A percentile compares a stretch with the other conserved stretches of the same genome.
Conservation (phyloP, 2,888 invertebrate genomes). For the Achlya flavicornis region DNA sequence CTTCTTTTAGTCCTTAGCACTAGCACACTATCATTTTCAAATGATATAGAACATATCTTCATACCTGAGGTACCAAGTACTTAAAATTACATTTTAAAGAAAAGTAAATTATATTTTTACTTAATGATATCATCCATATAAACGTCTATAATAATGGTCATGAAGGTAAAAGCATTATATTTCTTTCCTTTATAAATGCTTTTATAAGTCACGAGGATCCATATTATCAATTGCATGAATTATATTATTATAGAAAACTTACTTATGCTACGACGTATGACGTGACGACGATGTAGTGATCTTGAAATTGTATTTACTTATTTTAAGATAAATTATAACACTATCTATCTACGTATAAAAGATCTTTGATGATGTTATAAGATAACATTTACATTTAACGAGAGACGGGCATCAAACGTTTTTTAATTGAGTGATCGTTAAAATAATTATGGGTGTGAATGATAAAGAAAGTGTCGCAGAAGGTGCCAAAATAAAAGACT, state of each 20-base stretch:
- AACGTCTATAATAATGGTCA: too few relatives aligned
- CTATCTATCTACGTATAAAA: neutral
- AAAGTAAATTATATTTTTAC: too few relatives aligned
- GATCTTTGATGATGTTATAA: neutral
- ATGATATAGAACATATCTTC: too few relatives aligned
- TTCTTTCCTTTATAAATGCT: too few relatives aligned
- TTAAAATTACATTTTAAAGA: too few relatives aligned
- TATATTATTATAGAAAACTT: neutral
- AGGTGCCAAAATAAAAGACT: conserved; percentile 17
- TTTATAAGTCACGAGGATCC: too few relatives aligned
- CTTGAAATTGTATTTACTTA: neutral
- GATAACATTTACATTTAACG: neutral
- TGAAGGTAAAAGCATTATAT: too few relatives aligned
- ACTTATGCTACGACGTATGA: neutral
- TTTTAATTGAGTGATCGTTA: neutral
- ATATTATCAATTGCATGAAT: neutral
- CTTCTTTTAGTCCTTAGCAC: too few relatives aligned
- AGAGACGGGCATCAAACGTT: neutral
- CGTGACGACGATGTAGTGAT: too few relatives aligned
- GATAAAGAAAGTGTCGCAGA: conserved; percentile 12
- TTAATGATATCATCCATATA: too few relatives aligned
- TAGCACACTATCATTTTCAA: too few relatives aligned
- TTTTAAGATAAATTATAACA: neutral
- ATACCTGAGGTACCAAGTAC: too few relatives aligned
- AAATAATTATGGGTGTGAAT: conserved; percentile 22